Conservation (phyloP, 2,888 invertebrate species). For the Patella depressa region DNA sequence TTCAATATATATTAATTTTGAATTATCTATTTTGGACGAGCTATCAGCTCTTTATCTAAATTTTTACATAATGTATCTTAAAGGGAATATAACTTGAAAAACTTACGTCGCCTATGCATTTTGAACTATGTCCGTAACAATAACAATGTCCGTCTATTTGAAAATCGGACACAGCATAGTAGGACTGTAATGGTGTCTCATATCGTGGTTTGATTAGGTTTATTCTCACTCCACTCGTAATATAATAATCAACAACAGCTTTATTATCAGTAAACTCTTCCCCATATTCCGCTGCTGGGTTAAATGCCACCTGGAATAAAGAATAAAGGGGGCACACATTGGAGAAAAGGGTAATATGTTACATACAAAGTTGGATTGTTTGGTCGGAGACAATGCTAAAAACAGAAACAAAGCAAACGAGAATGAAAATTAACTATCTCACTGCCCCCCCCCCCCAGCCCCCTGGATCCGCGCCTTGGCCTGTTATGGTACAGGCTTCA, state of each 20-base stretch:
- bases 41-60: too few relatives aligned
- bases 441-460: too few relatives aligned
- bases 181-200: slow-evolving; percentile 35
- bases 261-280: slow-evolving; percentile 28
- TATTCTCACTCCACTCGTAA: slow-evolving; percentile 40
- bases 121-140: slow-evolving; percentile 46
- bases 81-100: neutral
- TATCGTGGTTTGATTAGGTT: slow-evolving; percentile 37
- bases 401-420: too few relatives aligned
- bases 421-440: too few relatives aligned
- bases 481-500: too few relatives aligned
- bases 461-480: too few relatives aligned
- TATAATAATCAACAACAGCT: slow-evolving; percentile 30
- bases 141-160: slow-evolving; percentile 46
- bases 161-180: slow-evolving; percentile 48
- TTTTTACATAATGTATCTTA: too few relatives aligned
- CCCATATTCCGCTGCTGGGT: slow-evolving; percentile 27
- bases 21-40: too few relatives aligned
- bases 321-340: neutral
- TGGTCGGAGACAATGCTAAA: too few relatives aligned
- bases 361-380: too few relatives aligned
- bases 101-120: slow-evolving; percentile 44
- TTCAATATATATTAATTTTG: too few relatives aligned
- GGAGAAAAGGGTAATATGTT: too few relatives aligned
- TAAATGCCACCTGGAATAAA: slow-evolving; percentile 17